Evolutionary conservation across 2,888 invertebrate genomes (phyloP), one percentile per base, ranked within the genome.

Genomic region (Drosophila robusta): DNA sequence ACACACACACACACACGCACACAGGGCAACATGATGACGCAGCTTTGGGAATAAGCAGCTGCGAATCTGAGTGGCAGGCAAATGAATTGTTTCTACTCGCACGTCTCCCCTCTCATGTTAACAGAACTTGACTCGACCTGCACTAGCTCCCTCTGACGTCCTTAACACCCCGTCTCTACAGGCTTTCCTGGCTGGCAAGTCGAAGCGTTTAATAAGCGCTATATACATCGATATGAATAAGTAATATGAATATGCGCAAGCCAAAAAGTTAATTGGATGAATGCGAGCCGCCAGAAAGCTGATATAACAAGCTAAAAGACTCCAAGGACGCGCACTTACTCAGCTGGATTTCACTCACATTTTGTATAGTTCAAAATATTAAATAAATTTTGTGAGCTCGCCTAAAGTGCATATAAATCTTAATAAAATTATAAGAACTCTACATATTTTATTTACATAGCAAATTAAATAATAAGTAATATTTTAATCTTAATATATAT

Each of bases 1-100:
- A 34, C 24, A 34, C 18, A 24, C 9, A 34, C 24, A 45, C 38
- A 60, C n/a, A 41, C 11, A n/a, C n/a, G 24, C 41, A 32, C 50
- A 55, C 36, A 51, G 44, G 52, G 50, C 16, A 52, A 51, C 47
- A 61, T 47, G 79, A 65, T 60, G 81, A 70, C 78, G 66, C 71
- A 81, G 86, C 82, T 76, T 42, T 47, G 82, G 83, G 88, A 88
- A 85, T 87, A 74, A 69, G 41, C 75, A 65, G 78, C 55, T 61
- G 64, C 64, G 64, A 45, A 62, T 52, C 51, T 46, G 77, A 68
- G 69, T 69, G 78, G 75, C 82, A 81, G 64, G 67, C 79, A 87
- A 82, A 83, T 78, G 76, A 68, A 85, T 87, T 75, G 70, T 70
- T 78, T 56, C 63, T 34, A 50, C 55, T 54, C 44, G 44, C 60